A percentile compares a stretch with the other conserved stretches of the same genome.
Conservation (phyloP, 2,888 invertebrate genomes). For the Papilio gigon region DNA sequence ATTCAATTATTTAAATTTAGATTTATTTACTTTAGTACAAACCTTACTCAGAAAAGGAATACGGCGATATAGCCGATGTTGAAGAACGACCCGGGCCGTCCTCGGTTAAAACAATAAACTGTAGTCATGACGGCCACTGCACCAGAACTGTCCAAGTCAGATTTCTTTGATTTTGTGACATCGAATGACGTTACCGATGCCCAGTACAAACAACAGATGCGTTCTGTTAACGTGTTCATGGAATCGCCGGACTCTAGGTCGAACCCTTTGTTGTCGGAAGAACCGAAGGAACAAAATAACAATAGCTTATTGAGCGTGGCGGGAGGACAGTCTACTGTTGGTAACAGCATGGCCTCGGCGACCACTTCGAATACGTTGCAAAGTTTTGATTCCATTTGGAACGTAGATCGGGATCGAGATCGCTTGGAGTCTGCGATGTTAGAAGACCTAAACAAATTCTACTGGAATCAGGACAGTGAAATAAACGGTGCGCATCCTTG, state of each 20-base stretch:
- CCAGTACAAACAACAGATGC: conserved; percentile 86
- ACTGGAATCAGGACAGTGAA: conserved; percentile 87
- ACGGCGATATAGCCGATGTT: conserved; percentile 55
- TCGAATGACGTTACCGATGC: conserved; percentile 89
- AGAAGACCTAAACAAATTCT: conserved; percentile 93
- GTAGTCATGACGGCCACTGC: conserved; percentile 94
- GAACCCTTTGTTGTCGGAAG: conserved; percentile 77
- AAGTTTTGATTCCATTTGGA: conserved; percentile 85
- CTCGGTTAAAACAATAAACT: conserved; percentile 78
- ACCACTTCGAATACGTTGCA: conserved; percentile 77
- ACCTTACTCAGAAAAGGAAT: conserved; percentile 59
- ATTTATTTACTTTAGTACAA: conserved; percentile 79
- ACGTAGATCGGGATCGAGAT: conserved; percentile 87
- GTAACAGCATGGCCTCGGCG: conserved; percentile 62
- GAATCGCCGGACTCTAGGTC: conserved; percentile 81
- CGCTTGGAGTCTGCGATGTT: conserved; percentile 88
- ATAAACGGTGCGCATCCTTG: conserved; percentile 79
- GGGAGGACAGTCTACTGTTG: conserved; percentile 59
- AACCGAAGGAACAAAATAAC: conserved; percentile 84
- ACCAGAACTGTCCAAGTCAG: conserved; percentile 92
- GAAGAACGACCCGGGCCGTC: conserved; percentile 61
- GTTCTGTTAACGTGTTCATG: conserved; percentile 85
- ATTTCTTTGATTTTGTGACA: conserved; percentile 94
- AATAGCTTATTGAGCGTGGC: conserved; percentile 80
- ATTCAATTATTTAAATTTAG: conserved; percentile 74